Evolutionary conservation across 2,888 invertebrate genomes (phyloP).

Genomic region (Tetropium fuscum): DNA sequence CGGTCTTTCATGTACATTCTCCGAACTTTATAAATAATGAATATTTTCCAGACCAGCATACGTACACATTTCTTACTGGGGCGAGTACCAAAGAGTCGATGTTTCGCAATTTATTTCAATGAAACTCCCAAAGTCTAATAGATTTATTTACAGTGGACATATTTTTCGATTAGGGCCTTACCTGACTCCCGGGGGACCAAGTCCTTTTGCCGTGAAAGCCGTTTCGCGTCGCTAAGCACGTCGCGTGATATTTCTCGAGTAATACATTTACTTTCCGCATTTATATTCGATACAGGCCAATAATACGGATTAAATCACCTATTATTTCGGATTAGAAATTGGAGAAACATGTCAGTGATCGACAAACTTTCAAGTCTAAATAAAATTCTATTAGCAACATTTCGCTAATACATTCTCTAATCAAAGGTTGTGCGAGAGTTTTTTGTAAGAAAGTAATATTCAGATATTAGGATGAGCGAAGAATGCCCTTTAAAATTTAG

Average conservation of each 20-base stretch:
- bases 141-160: slow-evolving; percentile 49
- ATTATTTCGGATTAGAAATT: background rate
- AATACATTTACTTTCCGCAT: slow-evolving; percentile 28
- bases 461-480: too few relatives aligned
- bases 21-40: slow-evolving; percentile 9
- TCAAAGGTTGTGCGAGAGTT: too few relatives aligned
- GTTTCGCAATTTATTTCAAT: slow-evolving; percentile 48
- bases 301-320: slow-evolving; percentile 30
- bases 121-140: slow-evolving; percentile 44
- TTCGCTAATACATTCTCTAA: too few relatives aligned
- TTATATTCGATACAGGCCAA: slow-evolving; percentile 36
- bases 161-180: slow-evolving; percentile 48
- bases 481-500: too few relatives aligned
- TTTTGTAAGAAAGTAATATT: too few relatives aligned
- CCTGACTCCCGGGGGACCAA: slow-evolving; percentile 42
- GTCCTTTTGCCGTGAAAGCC: slow-evolving; percentile 37
- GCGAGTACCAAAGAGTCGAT: slow-evolving; percentile 3
- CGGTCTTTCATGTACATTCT: background rate
- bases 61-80: background rate
- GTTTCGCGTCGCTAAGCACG: slow-evolving; percentile 46
- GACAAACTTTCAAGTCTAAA: too few relatives aligned
- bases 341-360: too few relatives aligned
- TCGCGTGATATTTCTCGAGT: slow-evolving; percentile 29
- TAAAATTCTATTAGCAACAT: too few relatives aligned
- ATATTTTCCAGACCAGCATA: slow-evolving; percentile 10